Percentiles rank a stretch among this genome's conserved stretches.
Conservation (phyloP, 2,113 vertebrate species). For the Penelope pileata region DNA sequence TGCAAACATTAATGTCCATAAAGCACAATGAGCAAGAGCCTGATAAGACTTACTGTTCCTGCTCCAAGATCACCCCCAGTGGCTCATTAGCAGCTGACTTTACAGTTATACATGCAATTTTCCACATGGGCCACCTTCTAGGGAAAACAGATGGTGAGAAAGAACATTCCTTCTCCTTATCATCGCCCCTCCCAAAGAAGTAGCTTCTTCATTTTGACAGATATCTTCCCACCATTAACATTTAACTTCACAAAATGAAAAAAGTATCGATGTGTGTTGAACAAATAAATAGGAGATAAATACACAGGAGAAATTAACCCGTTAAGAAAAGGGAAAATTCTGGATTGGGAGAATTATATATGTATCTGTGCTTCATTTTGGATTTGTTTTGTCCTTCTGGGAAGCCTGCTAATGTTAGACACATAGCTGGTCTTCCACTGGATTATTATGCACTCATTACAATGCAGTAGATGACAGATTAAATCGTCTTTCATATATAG, state of each 20-base stretch:
- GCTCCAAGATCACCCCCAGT: neutral
- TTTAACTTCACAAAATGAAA: slow-evolving; percentile 11
- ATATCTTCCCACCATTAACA: slow-evolving; percentile 34
- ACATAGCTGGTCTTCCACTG: slow-evolving; percentile 7
- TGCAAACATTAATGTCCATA: neutral
- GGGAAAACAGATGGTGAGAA: slow-evolving; percentile 61
- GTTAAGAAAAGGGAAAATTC: neutral
- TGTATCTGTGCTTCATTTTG: neutral
- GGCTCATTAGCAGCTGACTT: slow-evolving; percentile 53
- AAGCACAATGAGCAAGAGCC: neutral
- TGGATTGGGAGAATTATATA: neutral
- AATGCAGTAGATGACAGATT: slow-evolving; percentile 16
- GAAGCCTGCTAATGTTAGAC: slow-evolving; percentile 44
- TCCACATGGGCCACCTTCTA: slow-evolving; percentile 37
- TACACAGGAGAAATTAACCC: neutral
- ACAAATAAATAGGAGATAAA: neutral
- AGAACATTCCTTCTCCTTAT: slow-evolving; percentile 1
- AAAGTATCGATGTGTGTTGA: neutral
- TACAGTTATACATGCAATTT: slow-evolving; percentile 12
- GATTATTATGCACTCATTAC: slow-evolving; percentile 10
- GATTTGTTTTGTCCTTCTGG: neutral
- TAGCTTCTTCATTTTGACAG: slow-evolving; percentile 29
- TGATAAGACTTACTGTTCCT: neutral
- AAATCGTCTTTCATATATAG: slow-evolving; percentile 8
- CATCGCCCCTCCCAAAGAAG: neutral